Evolutionary conservation across 1,140 invertebrate genomes (phyloP).

Genomic region (Micrasema longulum): DNA sequence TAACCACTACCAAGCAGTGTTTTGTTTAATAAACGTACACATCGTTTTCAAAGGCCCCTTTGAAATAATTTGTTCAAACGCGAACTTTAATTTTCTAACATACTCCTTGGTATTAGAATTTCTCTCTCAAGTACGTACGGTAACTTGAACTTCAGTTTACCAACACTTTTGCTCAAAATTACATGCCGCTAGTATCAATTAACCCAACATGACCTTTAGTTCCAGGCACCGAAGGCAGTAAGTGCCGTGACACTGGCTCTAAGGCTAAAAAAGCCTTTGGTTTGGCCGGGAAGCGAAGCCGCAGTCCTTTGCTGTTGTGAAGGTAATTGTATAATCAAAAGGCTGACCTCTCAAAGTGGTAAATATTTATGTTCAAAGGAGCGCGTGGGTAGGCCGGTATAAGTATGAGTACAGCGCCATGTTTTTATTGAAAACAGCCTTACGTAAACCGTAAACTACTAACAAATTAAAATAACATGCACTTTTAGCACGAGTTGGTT

Average conservation of each 20-base stretch:
- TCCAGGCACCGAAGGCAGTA: conserved; percentile 5
- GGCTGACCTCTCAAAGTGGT: conserved; percentile 34
- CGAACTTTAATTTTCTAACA: neutral
- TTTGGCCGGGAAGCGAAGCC: conserved; percentile 11
- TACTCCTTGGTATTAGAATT: conserved; percentile 12
- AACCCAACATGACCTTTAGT: conserved; percentile 4
- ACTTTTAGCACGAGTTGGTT: too few relatives aligned
- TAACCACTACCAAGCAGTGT: neutral
- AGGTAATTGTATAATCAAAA: conserved; percentile 35
- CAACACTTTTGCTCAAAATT: conserved; percentile 11
- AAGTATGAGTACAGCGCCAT: neutral
- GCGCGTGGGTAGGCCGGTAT: neutral
- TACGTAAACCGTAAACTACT: neutral
- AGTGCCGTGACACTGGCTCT: neutral
- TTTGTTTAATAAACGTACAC: neutral
- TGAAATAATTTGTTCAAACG: neutral
- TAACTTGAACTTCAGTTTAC: neutral
- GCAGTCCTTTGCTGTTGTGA: conserved; percentile 14
- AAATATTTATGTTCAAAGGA: conserved; percentile 30
- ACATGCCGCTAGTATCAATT: conserved; percentile 23
- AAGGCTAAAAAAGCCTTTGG: conserved; percentile 14
- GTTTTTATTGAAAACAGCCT: neutral
- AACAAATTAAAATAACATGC: too few relatives aligned
- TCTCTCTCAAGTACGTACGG: neutral
- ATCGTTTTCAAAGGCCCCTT: neutral